Percentiles rank a stretch among this genome's conserved stretches.
These are phyloP conservation scores for Antennarius maculatus DNA, from an alignment of 2,797 vertebrate genomes.

Conservation along the genomic window DNA sequence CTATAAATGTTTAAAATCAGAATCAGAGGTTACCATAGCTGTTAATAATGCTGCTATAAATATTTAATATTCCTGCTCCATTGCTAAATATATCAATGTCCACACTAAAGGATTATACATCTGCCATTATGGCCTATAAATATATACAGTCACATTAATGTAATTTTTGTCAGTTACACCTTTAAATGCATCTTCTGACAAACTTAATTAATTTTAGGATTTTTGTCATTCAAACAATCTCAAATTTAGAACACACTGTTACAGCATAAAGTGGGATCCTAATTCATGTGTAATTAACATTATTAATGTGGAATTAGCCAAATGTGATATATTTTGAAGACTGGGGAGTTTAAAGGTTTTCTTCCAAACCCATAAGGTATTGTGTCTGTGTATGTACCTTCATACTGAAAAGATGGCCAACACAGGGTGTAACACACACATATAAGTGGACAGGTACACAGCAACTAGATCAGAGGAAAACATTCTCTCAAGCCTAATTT, in stretches of 20 bases:
- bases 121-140: constrained; percentile 56
- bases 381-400: no score
- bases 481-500: constrained; percentile 22
- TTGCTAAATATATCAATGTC: constrained; percentile 70
- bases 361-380: no score
- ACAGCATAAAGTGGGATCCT: constrained; percentile 1
- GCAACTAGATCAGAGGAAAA: no score
- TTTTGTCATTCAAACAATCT: neutral
- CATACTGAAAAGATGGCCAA: no score
- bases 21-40: constrained; percentile 82
- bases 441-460: no score
- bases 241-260: neutral
- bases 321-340: neutral
- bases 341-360: no score
- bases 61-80: constrained; percentile 68
- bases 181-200: constrained; percentile 7
- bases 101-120: constrained; percentile 42
- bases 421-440: no score
- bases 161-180: neutral
- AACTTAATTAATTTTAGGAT: constrained; percentile 19
- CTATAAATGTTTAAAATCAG: constrained; percentile 95
- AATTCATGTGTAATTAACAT: constrained; percentile 32
- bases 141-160: constrained; percentile 57
- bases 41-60: constrained; percentile 74
- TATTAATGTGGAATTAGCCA: constrained; percentile 25